Conservation (phyloP, 2,797 vertebrate species). For the Perdix hodgsoniae region DNA sequence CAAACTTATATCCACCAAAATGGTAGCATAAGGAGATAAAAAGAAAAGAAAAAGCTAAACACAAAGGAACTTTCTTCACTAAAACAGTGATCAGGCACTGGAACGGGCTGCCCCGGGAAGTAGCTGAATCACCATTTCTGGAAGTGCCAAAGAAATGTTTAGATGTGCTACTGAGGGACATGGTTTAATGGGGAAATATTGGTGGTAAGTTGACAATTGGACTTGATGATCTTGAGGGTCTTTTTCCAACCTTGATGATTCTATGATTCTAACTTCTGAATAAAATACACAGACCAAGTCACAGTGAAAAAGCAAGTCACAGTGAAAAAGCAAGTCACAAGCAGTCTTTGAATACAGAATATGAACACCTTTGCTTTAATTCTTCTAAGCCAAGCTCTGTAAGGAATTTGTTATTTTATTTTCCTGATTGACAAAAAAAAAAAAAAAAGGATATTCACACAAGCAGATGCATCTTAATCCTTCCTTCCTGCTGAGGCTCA, state of each 20-base stretch:
- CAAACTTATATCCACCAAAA: not conserved
- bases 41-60: conserved; percentile 4
- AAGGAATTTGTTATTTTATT: not conserved
- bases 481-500: conserved; percentile 48
- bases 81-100: too few relatives aligned
- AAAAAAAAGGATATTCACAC: not conserved
- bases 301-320: not conserved
- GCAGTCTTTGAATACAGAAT: not conserved
- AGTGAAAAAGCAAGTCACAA: not conserved
- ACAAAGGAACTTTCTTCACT: not conserved
- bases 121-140: too few relatives aligned
- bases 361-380: not conserved
- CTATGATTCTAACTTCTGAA: not conserved
- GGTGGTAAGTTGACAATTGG: too few relatives aligned
- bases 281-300: not conserved
- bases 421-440: not conserved
- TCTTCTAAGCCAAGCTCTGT: not conserved
- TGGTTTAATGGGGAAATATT: too few relatives aligned
- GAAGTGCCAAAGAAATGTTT: too few relatives aligned
- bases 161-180: too few relatives aligned
- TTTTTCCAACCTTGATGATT: too few relatives aligned
- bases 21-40: not conserved
- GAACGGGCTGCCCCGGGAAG: too few relatives aligned
- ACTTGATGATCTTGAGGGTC: too few relatives aligned
- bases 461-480: conserved; percentile 27